Evolutionary conservation across 2,888 invertebrate species (phyloP).

Genomic region (Melitaea athalia): DNA sequence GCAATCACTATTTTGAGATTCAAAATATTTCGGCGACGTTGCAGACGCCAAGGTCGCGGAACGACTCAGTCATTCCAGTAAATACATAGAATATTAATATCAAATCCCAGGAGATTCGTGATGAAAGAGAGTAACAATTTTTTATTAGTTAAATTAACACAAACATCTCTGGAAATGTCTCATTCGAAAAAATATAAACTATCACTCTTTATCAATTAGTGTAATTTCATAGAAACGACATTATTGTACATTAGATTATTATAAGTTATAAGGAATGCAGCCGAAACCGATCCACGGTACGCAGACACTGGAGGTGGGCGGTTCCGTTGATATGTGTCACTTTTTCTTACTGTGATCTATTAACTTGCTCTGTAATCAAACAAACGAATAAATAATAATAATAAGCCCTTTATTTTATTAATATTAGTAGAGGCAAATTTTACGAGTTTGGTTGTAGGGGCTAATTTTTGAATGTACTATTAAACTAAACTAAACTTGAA

Average conservation of each 20-base stretch:
- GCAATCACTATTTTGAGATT: too few relatives aligned
- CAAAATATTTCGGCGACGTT: too few relatives aligned
- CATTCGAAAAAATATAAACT: not conserved
- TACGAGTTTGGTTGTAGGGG: too few relatives aligned
- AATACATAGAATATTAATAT: too few relatives aligned
- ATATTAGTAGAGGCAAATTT: too few relatives aligned
- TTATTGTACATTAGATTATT: slow-evolving; percentile 21
- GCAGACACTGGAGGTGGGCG: slow-evolving; percentile 41
- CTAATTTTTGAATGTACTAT: too few relatives aligned
- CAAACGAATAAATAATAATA: not conserved
- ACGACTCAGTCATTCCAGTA: too few relatives aligned
- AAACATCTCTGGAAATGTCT: not conserved
- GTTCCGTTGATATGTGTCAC: slow-evolving; percentile 54
- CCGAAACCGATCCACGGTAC: slow-evolving; percentile 47
- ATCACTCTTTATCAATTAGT: not conserved
- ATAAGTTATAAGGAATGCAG: slow-evolving; percentile 41
- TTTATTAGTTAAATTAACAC: not conserved
- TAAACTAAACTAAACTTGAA: too few relatives aligned
- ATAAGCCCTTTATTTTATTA: not conserved
- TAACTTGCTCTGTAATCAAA: slow-evolving; percentile 49
- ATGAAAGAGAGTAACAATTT: too few relatives aligned
- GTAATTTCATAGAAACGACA: too few relatives aligned
- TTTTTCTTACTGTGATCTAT: slow-evolving; percentile 66
- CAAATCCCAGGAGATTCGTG: too few relatives aligned
- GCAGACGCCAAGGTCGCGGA: too few relatives aligned